Conservation (phyloP, 92 coral and sea anemone species). For the Porites cylindrica region DNA sequence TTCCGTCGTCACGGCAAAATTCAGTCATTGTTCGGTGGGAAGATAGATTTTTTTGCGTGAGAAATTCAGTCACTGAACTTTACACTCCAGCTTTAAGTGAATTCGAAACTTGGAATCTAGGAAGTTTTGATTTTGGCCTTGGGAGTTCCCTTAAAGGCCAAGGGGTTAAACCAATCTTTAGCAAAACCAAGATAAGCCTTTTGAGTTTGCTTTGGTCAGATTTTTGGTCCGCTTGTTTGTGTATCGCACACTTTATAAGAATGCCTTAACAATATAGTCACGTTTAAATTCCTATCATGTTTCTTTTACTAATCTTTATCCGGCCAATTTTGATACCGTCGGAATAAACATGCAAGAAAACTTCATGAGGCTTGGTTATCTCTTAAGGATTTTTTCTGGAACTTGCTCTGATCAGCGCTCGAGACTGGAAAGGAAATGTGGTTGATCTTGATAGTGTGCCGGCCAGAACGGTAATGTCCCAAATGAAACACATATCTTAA, state of each 20-base stretch:
- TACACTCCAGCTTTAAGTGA: no score
- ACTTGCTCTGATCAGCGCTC: background rate
- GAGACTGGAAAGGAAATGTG: background rate
- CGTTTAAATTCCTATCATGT: background rate
- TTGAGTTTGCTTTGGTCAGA: conserved; percentile 11
- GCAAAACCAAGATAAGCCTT: conserved; percentile 1
- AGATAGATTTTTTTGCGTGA: no score
- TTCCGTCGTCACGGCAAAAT: no score
- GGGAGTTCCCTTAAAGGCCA: background rate
- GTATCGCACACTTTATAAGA: no score
- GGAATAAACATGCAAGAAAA: background rate
- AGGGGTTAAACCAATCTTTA: conserved; percentile 1
- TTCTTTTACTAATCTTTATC: background rate
- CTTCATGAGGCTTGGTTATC: background rate
- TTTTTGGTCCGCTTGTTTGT: background rate
- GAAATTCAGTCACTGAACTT: no score
- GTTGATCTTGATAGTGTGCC: background rate
- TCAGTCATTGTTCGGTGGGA: no score
- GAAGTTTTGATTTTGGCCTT: background rate
- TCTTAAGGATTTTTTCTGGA: background rate
- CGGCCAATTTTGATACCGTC: background rate
- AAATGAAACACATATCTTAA: no score
- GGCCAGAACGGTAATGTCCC: no score
- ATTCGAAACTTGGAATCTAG: background rate
- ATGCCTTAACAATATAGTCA: background rate